Evolutionary conservation across 2,888 invertebrate species (phyloP).

Genomic region (Drosophila fulvimacula): DNA sequence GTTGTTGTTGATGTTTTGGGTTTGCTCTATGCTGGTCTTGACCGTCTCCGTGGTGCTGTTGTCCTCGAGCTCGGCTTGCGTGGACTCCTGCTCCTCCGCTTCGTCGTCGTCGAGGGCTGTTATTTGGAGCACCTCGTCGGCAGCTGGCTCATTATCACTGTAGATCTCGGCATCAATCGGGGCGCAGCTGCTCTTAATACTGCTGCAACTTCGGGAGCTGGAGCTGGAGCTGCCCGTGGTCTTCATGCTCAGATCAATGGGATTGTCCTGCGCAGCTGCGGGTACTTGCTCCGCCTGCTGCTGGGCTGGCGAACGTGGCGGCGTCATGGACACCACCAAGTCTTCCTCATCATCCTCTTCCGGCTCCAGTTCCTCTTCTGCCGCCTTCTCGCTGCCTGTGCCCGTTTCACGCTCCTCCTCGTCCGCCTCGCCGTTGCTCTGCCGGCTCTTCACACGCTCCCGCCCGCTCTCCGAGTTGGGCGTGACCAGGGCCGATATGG

Average conservation of each 20-base stretch:
- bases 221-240: constrained; percentile 86
- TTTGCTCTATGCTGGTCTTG: constrained; percentile 52
- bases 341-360: constrained; percentile 85
- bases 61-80: constrained; percentile 33
- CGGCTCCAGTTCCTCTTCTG: constrained; percentile 29
- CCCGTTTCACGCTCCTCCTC: constrained; percentile 58
- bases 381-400: constrained; percentile 14
- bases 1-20: constrained; percentile 32
- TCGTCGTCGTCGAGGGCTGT: constrained; percentile 4
- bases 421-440: constrained; percentile 72
- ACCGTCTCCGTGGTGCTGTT: constrained; percentile 45
- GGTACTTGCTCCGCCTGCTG: constrained; percentile 70
- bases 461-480: constrained; percentile 84
- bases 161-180: constrained; percentile 62
- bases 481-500: constrained; percentile 82
- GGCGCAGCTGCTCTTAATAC: constrained; percentile 68
- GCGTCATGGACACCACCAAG: constrained; percentile 86
- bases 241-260: constrained; percentile 92
- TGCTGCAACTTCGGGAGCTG: constrained; percentile 71
- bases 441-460: constrained; percentile 70
- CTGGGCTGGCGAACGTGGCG: constrained; percentile 86
- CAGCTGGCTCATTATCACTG: constrained; percentile 56
- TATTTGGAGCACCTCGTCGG: neutral
- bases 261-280: constrained; percentile 86
- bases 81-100: neutral